phyloP scores from a whole-genome alignment of 2,113 vertebrate genomes.

The Callospermophilus lateralis region DNA sequence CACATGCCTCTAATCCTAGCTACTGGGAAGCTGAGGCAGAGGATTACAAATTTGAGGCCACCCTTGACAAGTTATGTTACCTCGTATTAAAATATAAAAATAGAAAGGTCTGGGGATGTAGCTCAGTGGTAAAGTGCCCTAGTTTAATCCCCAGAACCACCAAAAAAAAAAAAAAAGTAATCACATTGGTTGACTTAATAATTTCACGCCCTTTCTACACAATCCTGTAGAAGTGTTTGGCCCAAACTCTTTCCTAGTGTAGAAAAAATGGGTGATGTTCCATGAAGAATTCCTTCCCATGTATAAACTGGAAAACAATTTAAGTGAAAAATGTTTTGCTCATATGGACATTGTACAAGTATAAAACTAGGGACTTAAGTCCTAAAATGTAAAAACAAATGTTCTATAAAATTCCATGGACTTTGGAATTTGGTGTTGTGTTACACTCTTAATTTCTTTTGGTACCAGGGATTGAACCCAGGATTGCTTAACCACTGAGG shows the following conservation, averaged over 20 bases:
- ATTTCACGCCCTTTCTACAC: background rate
- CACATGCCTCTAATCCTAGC: too few relatives aligned
- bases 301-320: background rate
- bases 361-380: background rate
- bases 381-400: background rate
- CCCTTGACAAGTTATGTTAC: too few relatives aligned
- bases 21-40: too few relatives aligned
- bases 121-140: too few relatives aligned
- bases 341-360: background rate
- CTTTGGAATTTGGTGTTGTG: background rate
- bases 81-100: too few relatives aligned
- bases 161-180: background rate
- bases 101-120: too few relatives aligned
- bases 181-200: background rate
- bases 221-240: background rate
- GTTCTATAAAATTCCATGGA: background rate
- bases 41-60: too few relatives aligned
- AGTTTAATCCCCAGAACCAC: too few relatives aligned
- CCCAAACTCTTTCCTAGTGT: background rate
- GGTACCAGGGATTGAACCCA: too few relatives aligned
- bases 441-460: background rate
- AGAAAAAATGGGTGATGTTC: background rate
- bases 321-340: conserved; percentile 1
- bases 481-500: too few relatives aligned
- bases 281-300: background rate